Conservation (phyloP, 2,797 vertebrate species). For the Myripristis jacobus region DNA sequence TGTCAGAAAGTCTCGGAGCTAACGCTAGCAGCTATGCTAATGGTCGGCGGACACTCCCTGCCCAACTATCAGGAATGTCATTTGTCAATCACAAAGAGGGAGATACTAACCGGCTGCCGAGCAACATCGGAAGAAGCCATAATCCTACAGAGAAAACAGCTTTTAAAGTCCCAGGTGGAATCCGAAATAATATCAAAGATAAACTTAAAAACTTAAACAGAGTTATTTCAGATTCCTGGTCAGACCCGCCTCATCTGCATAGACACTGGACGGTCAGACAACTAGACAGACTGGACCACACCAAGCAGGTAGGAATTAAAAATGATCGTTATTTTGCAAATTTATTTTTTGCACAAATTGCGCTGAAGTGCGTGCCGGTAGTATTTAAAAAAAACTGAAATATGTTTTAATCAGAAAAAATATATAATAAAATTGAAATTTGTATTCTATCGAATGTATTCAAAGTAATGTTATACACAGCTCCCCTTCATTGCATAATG, state of each 20-base stretch:
- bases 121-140: slow-evolving; percentile 85
- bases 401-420: accelerated
- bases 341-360: not conserved
- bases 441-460: not conserved
- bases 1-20: slow-evolving; percentile 30
- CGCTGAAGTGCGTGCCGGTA: accelerated
- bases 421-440: accelerated
- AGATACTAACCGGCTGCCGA: slow-evolving; percentile 78
- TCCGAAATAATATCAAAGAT: slow-evolving; percentile 26
- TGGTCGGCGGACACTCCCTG: slow-evolving; percentile 77
- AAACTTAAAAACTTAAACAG: not conserved
- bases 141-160: slow-evolving; percentile 14
- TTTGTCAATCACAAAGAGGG: slow-evolving; percentile 2
- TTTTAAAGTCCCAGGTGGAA: not conserved
- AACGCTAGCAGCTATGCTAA: slow-evolving; percentile 59
- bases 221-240: slow-evolving; percentile 18
- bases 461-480: accelerated
- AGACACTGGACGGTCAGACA: slow-evolving; percentile 59
- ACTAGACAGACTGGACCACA: slow-evolving; percentile 67
- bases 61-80: slow-evolving; percentile 42
- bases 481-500: slow-evolving; percentile 49
- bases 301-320: slow-evolving; percentile 19
- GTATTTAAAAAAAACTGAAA: accelerated
- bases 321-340: not conserved
- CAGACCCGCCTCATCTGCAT: slow-evolving; percentile 55